Evolutionary conservation across 2,888 invertebrate species (phyloP).

Genomic region (Gastracanthus pulcherrimus): DNA sequence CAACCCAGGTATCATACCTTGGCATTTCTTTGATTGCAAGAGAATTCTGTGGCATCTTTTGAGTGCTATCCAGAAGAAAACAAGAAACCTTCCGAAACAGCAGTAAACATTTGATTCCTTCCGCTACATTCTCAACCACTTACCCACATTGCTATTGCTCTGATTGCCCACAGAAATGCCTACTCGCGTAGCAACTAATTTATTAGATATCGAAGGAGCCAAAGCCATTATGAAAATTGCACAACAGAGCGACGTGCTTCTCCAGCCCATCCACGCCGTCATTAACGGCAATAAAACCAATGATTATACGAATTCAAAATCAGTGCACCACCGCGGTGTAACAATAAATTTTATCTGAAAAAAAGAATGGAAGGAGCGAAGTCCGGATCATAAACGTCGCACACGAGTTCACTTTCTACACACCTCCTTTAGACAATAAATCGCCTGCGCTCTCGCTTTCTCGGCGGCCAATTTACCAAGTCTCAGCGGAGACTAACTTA

Average conservation of each 20-base stretch:
- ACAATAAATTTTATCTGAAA: neutral
- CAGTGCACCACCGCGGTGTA: neutral
- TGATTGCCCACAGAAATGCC: neutral
- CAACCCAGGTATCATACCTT: too few species aligned
- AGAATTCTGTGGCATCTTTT: neutral
- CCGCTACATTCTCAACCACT: neutral
- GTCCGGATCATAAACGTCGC: conserved; percentile 13
- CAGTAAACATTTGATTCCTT: neutral
- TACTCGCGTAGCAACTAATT: neutral
- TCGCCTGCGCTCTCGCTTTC: conserved; percentile 2
- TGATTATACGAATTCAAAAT: neutral
- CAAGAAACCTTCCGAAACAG: neutral
- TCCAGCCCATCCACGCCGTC: neutral
- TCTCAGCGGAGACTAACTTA: neutral
- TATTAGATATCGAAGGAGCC: neutral
- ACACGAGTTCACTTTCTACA: conserved; percentile 5
- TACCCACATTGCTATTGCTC: neutral
- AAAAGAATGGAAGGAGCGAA: neutral
- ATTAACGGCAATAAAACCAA: conserved; percentile 8
- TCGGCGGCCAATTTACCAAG: neutral
- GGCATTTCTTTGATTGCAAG: too few species aligned
- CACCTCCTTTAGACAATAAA: neutral
- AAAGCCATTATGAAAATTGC: neutral
- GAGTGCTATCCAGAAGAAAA: neutral
- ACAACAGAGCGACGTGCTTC: too few species aligned